Evolutionary conservation across 2,113 vertebrate species (phyloP).

Genomic region (Circaetus gallicus): DNA sequence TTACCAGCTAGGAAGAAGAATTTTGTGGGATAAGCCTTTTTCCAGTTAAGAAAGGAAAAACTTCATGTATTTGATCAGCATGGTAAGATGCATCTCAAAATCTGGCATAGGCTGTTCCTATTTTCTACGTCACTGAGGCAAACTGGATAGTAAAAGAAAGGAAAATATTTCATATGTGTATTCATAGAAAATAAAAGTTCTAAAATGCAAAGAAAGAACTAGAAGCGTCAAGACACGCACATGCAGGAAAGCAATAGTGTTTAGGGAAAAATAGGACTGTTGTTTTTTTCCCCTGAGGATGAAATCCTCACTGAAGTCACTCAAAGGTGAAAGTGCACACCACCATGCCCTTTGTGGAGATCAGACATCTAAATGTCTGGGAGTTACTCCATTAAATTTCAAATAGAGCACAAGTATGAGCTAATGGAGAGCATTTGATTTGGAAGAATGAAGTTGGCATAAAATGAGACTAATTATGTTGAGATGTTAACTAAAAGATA

Average conservation of each 20-base stretch:
- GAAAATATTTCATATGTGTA: background rate
- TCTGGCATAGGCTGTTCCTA: background rate
- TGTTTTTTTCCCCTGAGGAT: fast-evolving
- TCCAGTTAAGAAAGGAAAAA: background rate
- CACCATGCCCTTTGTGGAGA: background rate
- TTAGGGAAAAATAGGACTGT: background rate
- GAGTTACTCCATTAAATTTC: background rate
- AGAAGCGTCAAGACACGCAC: background rate
- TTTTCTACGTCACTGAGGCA: background rate
- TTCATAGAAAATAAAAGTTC: background rate
- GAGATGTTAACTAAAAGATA: background rate
- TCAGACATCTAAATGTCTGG: background rate
- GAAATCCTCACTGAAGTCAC: background rate
- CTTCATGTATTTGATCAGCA: background rate
- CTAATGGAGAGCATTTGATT: background rate
- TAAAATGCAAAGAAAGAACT: background rate
- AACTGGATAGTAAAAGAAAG: background rate
- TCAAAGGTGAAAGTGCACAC: background rate
- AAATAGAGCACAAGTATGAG: background rate
- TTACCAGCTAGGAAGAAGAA: background rate
- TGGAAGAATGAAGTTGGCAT: background rate
- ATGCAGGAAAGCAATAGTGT: background rate
- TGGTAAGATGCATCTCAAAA: background rate
- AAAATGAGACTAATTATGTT: background rate
- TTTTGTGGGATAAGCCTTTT: background rate